A percentile compares a stretch with the other conserved stretches of the same genome.
These are phyloP conservation scores for Argyresthia goedartella DNA, from an alignment of 2,888 invertebrate genomes.

Conservation along the genomic window DNA sequence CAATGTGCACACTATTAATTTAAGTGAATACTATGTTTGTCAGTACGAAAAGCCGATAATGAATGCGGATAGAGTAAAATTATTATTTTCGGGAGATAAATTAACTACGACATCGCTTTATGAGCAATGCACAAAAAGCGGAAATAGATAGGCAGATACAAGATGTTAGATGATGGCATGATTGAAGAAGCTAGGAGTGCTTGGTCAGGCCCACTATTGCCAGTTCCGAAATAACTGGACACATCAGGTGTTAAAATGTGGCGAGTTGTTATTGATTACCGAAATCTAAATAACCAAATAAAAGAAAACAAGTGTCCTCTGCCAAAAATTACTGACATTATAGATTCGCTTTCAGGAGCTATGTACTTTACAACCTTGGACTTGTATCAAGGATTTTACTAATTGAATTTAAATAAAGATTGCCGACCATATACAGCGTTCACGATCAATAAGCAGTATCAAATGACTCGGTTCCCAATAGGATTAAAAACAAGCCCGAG, in stretches of 20 bases:
- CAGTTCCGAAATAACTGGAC: constrained; percentile 4
- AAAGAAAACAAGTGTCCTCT: constrained; percentile 2
- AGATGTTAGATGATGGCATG: constrained; percentile 3
- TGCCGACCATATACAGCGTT: constrained; percentile 12
- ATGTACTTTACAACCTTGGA: not conserved
- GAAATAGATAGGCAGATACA: constrained; percentile 4
- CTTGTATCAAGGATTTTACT: constrained; percentile 1
- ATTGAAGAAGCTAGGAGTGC: constrained; percentile 1
- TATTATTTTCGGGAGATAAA: constrained; percentile 12
- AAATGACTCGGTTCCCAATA: constrained; percentile 13
- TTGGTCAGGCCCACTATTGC: constrained; percentile 5
- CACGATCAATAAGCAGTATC: constrained; percentile 10
- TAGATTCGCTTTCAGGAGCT: not conserved
- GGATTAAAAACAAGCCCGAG: constrained; percentile 13
- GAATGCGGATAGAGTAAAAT: constrained; percentile 13
- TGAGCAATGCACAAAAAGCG: constrained; percentile 2
- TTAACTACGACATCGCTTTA: constrained; percentile 3
- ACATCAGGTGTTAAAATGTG: constrained; percentile 5
- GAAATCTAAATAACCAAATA: constrained; percentile 2
- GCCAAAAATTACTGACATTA: constrained; percentile 3
- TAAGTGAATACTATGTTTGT: constrained; percentile 9
- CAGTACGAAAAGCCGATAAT: constrained; percentile 9
- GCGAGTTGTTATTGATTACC: constrained; percentile 7
- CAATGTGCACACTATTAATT: constrained; percentile 3
- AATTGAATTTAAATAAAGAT: constrained; percentile 1